Evolutionary conservation across 1,140 invertebrate species (phyloP).

Genomic region (Amyelois transitella): DNA sequence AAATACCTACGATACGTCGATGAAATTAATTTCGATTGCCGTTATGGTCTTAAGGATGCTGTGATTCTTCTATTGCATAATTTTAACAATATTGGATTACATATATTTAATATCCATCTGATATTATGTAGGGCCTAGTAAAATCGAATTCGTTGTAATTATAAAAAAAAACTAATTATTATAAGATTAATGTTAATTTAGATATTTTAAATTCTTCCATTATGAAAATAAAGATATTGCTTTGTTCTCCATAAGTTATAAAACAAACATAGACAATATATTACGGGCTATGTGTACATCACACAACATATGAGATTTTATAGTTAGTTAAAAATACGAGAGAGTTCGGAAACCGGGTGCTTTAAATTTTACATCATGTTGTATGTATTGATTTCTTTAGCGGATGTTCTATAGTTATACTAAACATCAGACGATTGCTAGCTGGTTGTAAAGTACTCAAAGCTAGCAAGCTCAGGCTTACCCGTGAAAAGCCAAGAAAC

Average conservation of each 20-base stretch:
- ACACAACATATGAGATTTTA: constrained; percentile 59
- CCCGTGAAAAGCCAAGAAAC: background rate
- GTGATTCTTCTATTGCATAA: constrained; percentile 74
- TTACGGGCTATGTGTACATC: constrained; percentile 57
- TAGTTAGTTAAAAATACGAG: constrained; percentile 64
- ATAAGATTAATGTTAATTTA: constrained; percentile 54
- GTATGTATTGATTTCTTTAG: constrained; percentile 66
- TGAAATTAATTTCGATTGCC: constrained; percentile 68
- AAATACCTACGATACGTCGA: constrained; percentile 68
- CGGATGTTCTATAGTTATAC: constrained; percentile 57
- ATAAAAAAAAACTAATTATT: constrained; percentile 52
- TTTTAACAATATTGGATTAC: constrained; percentile 59
- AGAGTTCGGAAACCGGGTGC: constrained; percentile 71
- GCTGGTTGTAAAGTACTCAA: background rate
- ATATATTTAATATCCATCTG: constrained; percentile 60
- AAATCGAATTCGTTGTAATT: constrained; percentile 67
- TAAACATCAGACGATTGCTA: constrained; percentile 15
- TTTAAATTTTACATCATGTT: constrained; percentile 73
- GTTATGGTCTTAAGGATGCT: constrained; percentile 72
- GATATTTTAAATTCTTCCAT: constrained; percentile 67
- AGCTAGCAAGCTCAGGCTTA: constrained; percentile 1
- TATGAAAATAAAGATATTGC: constrained; percentile 47
- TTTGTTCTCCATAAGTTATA: constrained; percentile 46
- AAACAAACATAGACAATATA: constrained; percentile 64
- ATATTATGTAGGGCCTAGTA: constrained; percentile 67